phyloP scores from a whole-genome alignment of 35 echinoderm and acorn worm genomes.

The Heliocidaris tuberculata region DNA sequence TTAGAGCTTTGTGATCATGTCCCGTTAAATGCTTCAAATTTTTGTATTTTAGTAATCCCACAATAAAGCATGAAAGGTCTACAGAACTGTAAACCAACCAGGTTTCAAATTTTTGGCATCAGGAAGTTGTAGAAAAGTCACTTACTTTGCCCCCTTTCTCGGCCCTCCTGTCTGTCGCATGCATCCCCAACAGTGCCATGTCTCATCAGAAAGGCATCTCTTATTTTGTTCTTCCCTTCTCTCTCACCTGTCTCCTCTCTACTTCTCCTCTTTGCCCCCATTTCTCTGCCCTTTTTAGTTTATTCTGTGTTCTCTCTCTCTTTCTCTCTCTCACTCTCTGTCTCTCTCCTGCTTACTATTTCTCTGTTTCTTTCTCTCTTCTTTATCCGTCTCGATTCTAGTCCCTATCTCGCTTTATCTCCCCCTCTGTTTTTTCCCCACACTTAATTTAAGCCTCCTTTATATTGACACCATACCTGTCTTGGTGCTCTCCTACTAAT shows the following conservation, averaged over 20 bases:
- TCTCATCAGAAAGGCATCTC: slow-evolving; percentile 6
- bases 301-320: not conserved
- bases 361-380: not conserved
- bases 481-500: not conserved
- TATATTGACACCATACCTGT: not conserved
- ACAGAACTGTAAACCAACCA: not conserved
- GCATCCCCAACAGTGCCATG: not conserved
- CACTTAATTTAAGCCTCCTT: no score
- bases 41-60: not conserved
- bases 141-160: not conserved
- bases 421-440: no score
- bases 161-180: not conserved
- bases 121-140: not conserved
- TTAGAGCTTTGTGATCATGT: not conserved
- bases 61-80: not conserved
- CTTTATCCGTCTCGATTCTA: not conserved
- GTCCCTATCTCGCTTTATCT: no score
- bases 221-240: not conserved
- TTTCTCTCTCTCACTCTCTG: not conserved
- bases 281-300: not conserved
- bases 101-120: not conserved
- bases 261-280: not conserved
- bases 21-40: not conserved
- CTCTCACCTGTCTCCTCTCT: not conserved
- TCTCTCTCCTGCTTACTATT: not conserved